Conservation (phyloP, 2,113 vertebrate genomes). For the Toxotes chatareus region DNA sequence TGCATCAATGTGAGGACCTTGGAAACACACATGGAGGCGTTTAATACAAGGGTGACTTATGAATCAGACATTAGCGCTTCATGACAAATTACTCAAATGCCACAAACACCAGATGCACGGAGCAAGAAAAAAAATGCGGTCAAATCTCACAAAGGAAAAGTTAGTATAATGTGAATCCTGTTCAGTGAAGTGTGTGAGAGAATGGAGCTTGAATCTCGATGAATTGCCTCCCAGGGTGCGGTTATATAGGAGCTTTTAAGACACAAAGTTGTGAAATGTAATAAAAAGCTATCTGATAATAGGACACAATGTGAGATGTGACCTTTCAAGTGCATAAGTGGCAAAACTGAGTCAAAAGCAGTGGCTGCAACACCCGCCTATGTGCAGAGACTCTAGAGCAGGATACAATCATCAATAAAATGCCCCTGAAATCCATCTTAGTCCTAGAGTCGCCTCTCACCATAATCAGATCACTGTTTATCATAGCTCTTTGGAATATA, state of each 20-base stretch:
- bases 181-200: slow-evolving; percentile 25
- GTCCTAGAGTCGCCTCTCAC: slow-evolving; percentile 20
- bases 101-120: slow-evolving; percentile 51
- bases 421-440: slow-evolving; percentile 52
- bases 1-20: slow-evolving; percentile 7
- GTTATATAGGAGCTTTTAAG: slow-evolving; percentile 33
- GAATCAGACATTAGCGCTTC: slow-evolving; percentile 55
- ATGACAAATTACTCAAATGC: slow-evolving; percentile 68
- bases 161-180: slow-evolving; percentile 40
- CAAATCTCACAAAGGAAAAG: slow-evolving; percentile 26
- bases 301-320: slow-evolving; percentile 55
- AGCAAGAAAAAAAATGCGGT: slow-evolving; percentile 14
- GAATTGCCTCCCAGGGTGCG: slow-evolving; percentile 9
- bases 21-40: slow-evolving; percentile 31
- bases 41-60: slow-evolving; percentile 52
- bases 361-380: not conserved
- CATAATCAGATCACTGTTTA: slow-evolving; percentile 54
- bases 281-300: slow-evolving; percentile 56
- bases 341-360: slow-evolving; percentile 49
- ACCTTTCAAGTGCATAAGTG: slow-evolving; percentile 62
- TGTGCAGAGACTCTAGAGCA: slow-evolving; percentile 54
- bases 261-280: slow-evolving; percentile 52
- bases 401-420: slow-evolving; percentile 59
- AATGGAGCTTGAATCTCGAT: slow-evolving; percentile 12
- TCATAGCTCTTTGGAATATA: slow-evolving; percentile 35